Evolutionary conservation across 2,113 vertebrate genomes (phyloP).

Genomic region (Thunnus maccoyii): DNA sequence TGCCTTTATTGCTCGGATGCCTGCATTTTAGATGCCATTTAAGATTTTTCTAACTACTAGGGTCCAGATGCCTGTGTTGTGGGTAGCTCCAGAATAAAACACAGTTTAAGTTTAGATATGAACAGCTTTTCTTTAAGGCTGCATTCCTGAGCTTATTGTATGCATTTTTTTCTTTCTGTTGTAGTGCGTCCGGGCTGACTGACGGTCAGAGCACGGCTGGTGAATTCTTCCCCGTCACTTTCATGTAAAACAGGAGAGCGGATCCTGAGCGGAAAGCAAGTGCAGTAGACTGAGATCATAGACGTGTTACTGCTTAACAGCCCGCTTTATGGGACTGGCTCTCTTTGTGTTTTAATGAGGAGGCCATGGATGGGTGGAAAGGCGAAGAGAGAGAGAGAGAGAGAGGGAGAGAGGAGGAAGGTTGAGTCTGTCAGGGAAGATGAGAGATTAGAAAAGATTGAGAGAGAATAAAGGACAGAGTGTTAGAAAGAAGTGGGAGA

Average conservation of each 20-base stretch:
- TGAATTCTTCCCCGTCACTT: constrained; percentile 23
- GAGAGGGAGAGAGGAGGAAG: background rate
- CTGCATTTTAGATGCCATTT: constrained; percentile 54
- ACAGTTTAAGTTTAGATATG: constrained; percentile 7
- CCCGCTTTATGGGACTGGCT: constrained; percentile 63
- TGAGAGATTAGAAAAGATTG: constrained; percentile 55
- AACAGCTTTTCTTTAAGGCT: constrained; percentile 2
- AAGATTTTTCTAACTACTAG: constrained; percentile 52
- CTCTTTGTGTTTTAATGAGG: constrained; percentile 76
- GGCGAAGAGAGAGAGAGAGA: background rate
- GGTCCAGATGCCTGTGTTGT: constrained; percentile 50
- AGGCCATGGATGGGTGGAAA: constrained; percentile 51
- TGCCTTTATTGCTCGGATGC: constrained; percentile 50
- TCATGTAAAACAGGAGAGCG: constrained; percentile 47
- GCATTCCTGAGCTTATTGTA: constrained; percentile 27
- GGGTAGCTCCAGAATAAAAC: constrained; percentile 32
- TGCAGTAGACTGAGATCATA: constrained; percentile 64
- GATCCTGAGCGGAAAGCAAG: constrained; percentile 44
- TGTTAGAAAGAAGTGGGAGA: constrained; percentile 30
- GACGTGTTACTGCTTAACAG: constrained; percentile 68
- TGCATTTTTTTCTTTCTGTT: constrained; percentile 32
- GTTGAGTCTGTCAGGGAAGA: constrained; percentile 39
- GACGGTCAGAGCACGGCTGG: constrained; percentile 58
- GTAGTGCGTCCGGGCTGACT: constrained; percentile 16
- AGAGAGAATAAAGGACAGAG: constrained; percentile 36